These are phyloP conservation scores for Nemapogon koenigi DNA, from an alignment of 2,888 invertebrate genomes.

Conservation along the genomic window DNA sequence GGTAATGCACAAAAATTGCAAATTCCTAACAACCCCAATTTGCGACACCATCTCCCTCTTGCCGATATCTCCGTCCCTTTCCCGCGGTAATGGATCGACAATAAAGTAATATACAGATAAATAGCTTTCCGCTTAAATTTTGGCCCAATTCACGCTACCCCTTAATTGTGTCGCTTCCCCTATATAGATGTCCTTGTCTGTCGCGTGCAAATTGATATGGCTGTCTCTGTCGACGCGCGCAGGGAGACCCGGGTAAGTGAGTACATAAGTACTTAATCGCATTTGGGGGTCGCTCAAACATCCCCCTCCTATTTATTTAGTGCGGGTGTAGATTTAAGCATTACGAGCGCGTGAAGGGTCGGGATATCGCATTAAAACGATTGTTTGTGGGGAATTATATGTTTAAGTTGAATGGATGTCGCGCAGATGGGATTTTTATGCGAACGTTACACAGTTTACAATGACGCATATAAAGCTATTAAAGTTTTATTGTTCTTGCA, in stretches of 20 bases:
- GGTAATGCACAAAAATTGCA: constrained; percentile 27
- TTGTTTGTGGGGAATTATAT: constrained; percentile 51
- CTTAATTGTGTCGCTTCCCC: constrained; percentile 58
- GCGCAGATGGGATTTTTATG: constrained; percentile 32
- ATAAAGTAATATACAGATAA: constrained; percentile 63
- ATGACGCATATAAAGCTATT: constrained; percentile 6
- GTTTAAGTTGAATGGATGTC: constrained; percentile 21
- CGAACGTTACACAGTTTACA: constrained; percentile 1
- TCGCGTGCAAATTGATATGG: constrained; percentile 14
- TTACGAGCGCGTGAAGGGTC: constrained; percentile 20
- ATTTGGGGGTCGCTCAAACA: constrained; percentile 48
- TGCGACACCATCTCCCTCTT: constrained; percentile 22
- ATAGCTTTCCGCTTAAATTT: constrained; percentile 60
- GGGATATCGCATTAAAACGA: constrained; percentile 36
- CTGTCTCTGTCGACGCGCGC: constrained; percentile 22
- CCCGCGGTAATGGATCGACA: constrained; percentile 54
- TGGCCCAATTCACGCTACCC: constrained; percentile 54
- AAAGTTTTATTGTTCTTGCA: constrained; percentile 12
- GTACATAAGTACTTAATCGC: constrained; percentile 63
- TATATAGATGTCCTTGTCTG: constrained; percentile 30
- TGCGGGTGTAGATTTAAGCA: constrained; percentile 25
- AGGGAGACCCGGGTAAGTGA: constrained; percentile 40
- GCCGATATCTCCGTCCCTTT: constrained; percentile 29
- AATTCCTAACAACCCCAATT: constrained; percentile 37
- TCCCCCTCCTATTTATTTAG: constrained; percentile 53